Base-by-base conservation (phyloP, 2,797 vertebrate genomes). In the Spinus olivaceus region DNA sequence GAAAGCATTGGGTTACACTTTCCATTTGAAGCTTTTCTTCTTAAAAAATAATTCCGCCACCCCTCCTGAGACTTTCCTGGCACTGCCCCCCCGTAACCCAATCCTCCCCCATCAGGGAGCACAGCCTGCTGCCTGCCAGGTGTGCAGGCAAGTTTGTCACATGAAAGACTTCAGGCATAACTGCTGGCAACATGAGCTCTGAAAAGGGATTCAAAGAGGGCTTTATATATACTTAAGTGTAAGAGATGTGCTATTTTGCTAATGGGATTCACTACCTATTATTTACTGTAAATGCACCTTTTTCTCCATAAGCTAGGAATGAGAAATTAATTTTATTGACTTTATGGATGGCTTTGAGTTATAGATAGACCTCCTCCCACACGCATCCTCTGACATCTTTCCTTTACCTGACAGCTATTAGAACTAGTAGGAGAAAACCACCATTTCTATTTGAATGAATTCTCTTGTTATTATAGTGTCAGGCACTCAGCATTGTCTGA, bases 1-100 rank as follows among this genome's bases (percentile, higher is more conserved):
- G 85, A 96, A 91, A 93, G 96, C 91, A 89, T 97, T 95, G 87
- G 95, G 93, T 97, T 97, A 96, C 96, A 94, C 88, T 97, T 95
- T 96, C 95, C 93, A 91, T 93, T 96, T 96, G 95, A 98, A 96
- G 92, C 70, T 93, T 97, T 96, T 96, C 94, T 90, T 92, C 86
- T 95, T 85, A 95, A 97, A 97, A 96, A 92, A 67, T 83, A 89
- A 97, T 95, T 94, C 90, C 81, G 94, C 39, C 80, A 82, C 63
- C 78, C 87, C 91, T 97, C 86, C 89, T 32, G 94, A 97, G 96
- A 82, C 81, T 81, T 93, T 88, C 71, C 27, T 4, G 10, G 95
- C 94, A 65, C 74, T 88, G 79, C 70, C 76, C 96, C 14, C 39
- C 88, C 22, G 95, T 93, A 98, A 97, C 94, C 86, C 50, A 82